These are phyloP conservation scores for Morinoia aosen DNA, from an alignment of 2,888 invertebrate species.

Conservation along the genomic window DNA sequence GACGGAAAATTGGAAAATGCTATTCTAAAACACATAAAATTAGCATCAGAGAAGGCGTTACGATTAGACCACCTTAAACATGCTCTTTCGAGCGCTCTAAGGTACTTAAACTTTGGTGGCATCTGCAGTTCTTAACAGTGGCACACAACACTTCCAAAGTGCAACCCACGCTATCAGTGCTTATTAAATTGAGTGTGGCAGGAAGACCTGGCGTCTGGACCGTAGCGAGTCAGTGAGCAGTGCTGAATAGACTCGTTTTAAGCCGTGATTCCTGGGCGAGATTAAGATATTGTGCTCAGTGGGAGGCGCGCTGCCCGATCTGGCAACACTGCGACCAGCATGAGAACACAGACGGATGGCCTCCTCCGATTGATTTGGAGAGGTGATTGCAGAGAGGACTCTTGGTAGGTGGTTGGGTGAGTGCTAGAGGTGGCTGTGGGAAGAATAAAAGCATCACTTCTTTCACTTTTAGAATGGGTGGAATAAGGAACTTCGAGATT, in stretches of 20 bases:
- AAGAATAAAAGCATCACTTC: background rate
- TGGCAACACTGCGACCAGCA: conserved; percentile 13
- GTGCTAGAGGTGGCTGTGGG: background rate
- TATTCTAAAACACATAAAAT: background rate
- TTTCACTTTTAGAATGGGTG: background rate
- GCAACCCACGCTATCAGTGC: background rate
- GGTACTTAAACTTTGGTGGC: background rate
- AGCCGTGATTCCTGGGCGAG: conserved; percentile 2
- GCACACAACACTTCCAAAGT: background rate
- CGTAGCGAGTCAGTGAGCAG: background rate
- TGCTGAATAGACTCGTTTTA: conserved; percentile 15
- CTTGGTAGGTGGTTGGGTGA: background rate
- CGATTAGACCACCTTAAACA: background rate
- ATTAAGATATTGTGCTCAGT: conserved; percentile 51
- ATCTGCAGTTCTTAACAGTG: background rate
- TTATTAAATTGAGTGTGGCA: background rate
- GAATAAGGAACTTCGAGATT: background rate
- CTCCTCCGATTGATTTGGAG: conserved; percentile 5
- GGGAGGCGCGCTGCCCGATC: background rate
- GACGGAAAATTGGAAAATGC: background rate
- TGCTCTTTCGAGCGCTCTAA: background rate
- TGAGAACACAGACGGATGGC: conserved; percentile 14
- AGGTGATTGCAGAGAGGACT: background rate
- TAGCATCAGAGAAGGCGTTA: background rate
- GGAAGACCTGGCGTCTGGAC: background rate